Evolutionary conservation across 2,888 invertebrate genomes (phyloP).

Genomic region (Pollenia griseotomentosa): DNA sequence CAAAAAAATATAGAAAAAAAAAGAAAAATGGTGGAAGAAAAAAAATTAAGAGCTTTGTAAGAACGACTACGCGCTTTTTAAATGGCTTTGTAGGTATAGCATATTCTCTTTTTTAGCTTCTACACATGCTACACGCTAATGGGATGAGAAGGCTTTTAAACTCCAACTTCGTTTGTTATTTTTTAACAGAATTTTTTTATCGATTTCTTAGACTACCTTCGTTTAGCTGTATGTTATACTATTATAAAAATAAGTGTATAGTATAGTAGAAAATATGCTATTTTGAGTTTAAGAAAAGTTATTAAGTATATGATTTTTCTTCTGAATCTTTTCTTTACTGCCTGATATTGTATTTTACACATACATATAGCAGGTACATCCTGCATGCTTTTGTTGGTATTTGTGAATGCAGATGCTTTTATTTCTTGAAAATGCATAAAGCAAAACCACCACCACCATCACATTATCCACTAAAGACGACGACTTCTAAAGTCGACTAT

Average conservation of each 20-base stretch:
- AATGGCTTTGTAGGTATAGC: conserved; percentile 19
- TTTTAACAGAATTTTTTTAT: not conserved
- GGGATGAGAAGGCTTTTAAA: not conserved
- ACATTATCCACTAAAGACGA: conserved; percentile 6
- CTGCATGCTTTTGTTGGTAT: conserved; percentile 21
- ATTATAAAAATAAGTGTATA: not conserved
- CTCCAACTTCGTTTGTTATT: too few relatives aligned
- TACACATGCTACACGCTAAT: not conserved
- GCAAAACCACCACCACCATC: conserved; percentile 23
- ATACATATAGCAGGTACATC: conserved; percentile 10
- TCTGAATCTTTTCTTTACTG: conserved; percentile 12
- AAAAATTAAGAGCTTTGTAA: conserved; percentile 31
- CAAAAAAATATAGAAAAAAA: not conserved
- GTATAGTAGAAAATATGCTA: conserved; percentile 6
- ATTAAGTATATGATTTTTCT: conserved; percentile 34
- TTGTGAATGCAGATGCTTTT: conserved; percentile 22
- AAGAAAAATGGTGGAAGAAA: not conserved
- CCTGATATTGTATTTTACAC: not conserved
- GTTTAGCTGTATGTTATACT: not conserved
- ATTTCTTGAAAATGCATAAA: conserved; percentile 7
- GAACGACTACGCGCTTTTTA: conserved; percentile 35
- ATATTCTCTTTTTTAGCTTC: not conserved
- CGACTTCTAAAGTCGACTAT: conserved; percentile 1
- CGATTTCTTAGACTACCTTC: not conserved
- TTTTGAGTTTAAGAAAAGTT: conserved; percentile 43